phyloP scores from a whole-genome alignment of 2,797 vertebrate species.

The Channa striata region DNA sequence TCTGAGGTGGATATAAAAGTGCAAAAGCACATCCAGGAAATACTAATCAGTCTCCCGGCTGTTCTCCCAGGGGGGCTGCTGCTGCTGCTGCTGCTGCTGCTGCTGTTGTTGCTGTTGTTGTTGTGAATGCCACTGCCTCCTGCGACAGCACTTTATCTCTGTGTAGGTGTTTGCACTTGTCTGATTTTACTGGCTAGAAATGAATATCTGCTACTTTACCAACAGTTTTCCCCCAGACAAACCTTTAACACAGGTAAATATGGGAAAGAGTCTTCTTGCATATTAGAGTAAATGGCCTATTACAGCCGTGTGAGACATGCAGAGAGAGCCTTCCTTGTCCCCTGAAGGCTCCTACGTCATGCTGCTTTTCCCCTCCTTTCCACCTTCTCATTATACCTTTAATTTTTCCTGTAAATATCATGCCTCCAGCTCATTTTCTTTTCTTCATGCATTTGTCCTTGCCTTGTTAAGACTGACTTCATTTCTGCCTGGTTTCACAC shows the following conservation, averaged over 20 bases:
- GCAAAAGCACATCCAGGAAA: slow-evolving; percentile 70
- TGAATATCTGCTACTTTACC: slow-evolving; percentile 34
- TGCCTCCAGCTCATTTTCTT: slow-evolving; percentile 44
- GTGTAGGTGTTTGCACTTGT: slow-evolving; percentile 12
- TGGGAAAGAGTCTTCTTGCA: slow-evolving; percentile 18
- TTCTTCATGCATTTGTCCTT: slow-evolving; percentile 56
- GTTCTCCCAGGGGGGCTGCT: slow-evolving; percentile 43
- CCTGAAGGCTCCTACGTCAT: slow-evolving; percentile 9
- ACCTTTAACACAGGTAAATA: slow-evolving; percentile 43
- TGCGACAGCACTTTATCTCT: slow-evolving; percentile 40
- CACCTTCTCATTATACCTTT: slow-evolving; percentile 55
- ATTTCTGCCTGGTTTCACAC: slow-evolving; percentile 46
- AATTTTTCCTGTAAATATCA: slow-evolving; percentile 50
- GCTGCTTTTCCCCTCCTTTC: slow-evolving; percentile 29
- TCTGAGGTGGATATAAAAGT: slow-evolving; percentile 64
- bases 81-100: slow-evolving; percentile 27
- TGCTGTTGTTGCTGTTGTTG: slow-evolving; percentile 30
- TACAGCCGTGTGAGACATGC: slow-evolving; percentile 28
- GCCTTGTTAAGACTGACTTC: slow-evolving; percentile 40
- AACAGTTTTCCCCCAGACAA: slow-evolving; percentile 27
- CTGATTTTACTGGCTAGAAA: slow-evolving; percentile 31
- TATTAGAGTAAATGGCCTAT: slow-evolving; percentile 56
- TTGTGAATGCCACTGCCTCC: slow-evolving; percentile 47
- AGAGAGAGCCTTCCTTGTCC: slow-evolving; percentile 24
- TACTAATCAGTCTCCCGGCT: slow-evolving; percentile 72